A percentile compares a stretch with the other conserved stretches of the same genome.
Evolutionary conservation across 2,888 invertebrate species (phyloP).

Genomic region (Eilema caniola): DNA sequence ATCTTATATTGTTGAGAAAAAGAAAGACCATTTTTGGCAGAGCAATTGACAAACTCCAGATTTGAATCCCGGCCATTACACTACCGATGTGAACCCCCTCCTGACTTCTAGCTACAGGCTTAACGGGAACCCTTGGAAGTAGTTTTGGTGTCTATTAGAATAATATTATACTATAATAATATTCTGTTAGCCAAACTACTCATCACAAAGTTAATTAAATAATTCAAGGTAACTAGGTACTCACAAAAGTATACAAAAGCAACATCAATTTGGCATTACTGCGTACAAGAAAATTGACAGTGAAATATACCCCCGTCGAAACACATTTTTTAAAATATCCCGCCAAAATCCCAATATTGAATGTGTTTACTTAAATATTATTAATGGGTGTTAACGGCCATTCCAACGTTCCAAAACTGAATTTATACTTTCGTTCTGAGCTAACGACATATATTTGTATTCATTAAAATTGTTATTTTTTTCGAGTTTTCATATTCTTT

Average conservation of each 20-base stretch:
- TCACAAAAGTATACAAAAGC: constrained; percentile 48
- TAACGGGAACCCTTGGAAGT: too few relatives aligned
- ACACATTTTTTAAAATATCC: constrained; percentile 39
- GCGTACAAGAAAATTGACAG: constrained; percentile 37
- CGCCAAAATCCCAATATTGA: constrained; percentile 33
- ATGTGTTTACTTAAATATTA: constrained; percentile 42
- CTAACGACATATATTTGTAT: constrained; percentile 45
- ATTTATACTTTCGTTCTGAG: constrained; percentile 34
- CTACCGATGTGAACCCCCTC: too few relatives aligned
- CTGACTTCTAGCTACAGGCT: too few relatives aligned
- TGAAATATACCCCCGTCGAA: constrained; percentile 38
- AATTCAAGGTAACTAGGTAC: constrained; percentile 55
- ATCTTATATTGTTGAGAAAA: too few relatives aligned
- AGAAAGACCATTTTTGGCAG: too few relatives aligned
- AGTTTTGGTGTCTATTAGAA: too few relatives aligned
- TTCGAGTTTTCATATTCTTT: not conserved
- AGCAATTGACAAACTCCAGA: too few relatives aligned
- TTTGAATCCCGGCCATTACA: too few relatives aligned
- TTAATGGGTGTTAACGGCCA: constrained; percentile 35
- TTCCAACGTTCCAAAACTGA: constrained; percentile 21
- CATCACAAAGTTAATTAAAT: constrained; percentile 9
- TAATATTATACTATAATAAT: not conserved
- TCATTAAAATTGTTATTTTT: constrained; percentile 19
- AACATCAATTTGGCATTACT: constrained; percentile 52
- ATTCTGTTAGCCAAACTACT: not conserved